Percentiles rank a stretch among this genome's conserved stretches.
phyloP scores from a whole-genome alignment of 2,113 vertebrate genomes.

The Etia nguti region DNA sequence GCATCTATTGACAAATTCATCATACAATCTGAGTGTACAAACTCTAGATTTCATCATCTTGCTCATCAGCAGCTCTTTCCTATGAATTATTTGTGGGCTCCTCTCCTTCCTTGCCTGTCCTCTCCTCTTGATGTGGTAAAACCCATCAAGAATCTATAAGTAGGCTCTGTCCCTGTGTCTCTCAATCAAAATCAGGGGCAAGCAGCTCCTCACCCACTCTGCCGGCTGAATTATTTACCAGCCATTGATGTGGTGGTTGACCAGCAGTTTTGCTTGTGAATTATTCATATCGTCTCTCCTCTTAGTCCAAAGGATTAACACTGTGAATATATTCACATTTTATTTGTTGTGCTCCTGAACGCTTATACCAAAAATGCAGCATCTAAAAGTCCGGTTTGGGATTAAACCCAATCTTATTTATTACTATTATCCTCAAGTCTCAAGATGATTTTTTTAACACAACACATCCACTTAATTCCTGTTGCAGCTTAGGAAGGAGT shows the following conservation, averaged over 20 bases:
- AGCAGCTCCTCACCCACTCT: conserved; percentile 59
- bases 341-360: conserved; percentile 40
- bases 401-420: background rate
- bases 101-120: conserved; percentile 48
- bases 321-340: conserved; percentile 54
- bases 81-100: conserved; percentile 68
- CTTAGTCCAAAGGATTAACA: conserved; percentile 58
- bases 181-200: conserved; percentile 68
- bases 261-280: conserved; percentile 71
- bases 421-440: background rate
- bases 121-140: conserved; percentile 65
- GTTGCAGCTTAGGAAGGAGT: background rate
- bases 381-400: conserved; percentile 1
- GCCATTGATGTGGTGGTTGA: conserved; percentile 69
- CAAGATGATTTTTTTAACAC: background rate
- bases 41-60: conserved; percentile 66
- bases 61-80: conserved; percentile 65
- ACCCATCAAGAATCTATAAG: conserved; percentile 70
- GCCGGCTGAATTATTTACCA: conserved; percentile 71
- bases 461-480: background rate
- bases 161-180: conserved; percentile 63
- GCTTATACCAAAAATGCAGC: conserved; percentile 2
- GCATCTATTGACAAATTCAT: conserved; percentile 63
- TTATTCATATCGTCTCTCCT: conserved; percentile 63
- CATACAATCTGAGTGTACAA: conserved; percentile 53